A percentile compares a stretch with the other conserved stretches of the same genome.
phyloP scores from a whole-genome alignment of 2,888 invertebrate species.

The Acanthosepion esculentum region DNA sequence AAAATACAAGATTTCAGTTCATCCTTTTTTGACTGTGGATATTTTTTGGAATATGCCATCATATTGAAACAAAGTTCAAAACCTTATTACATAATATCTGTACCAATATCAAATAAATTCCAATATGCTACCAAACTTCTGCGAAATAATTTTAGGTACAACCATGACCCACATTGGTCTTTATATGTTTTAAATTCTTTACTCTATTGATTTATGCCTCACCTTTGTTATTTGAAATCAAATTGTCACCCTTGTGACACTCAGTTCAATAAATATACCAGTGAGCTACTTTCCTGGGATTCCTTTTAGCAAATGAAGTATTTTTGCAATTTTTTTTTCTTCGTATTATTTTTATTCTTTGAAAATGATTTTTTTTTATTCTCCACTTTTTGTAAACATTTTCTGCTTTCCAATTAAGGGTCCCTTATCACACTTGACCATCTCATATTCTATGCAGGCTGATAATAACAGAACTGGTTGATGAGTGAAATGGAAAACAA shows the following conservation, averaged over 20 bases:
- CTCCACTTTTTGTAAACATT: neutral
- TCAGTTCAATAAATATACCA: neutral
- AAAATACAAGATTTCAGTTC: too few species aligned
- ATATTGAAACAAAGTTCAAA: too few species aligned
- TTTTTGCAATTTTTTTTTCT: neutral
- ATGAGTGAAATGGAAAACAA: neutral
- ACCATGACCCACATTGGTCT: too few species aligned
- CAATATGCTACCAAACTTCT: too few species aligned
- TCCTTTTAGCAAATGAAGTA: neutral
- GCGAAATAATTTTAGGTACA: too few species aligned
- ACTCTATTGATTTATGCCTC: too few species aligned
- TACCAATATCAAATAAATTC: too few species aligned
- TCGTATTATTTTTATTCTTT: neutral
- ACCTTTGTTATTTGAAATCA: too few species aligned
- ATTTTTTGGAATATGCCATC: too few species aligned
- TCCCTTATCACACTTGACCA: neutral
- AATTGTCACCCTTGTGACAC: neutral
- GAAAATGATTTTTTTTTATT: neutral
- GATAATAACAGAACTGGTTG: neutral
- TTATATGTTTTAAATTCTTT: too few species aligned
- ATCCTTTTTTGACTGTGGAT: too few species aligned
- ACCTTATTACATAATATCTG: too few species aligned
- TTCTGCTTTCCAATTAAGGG: neutral
- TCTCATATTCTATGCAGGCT: constrained; percentile 33
- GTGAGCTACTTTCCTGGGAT: neutral